Base-by-base conservation (phyloP, 2,113 vertebrate genomes). In the Heteronetta atricapilla region DNA sequence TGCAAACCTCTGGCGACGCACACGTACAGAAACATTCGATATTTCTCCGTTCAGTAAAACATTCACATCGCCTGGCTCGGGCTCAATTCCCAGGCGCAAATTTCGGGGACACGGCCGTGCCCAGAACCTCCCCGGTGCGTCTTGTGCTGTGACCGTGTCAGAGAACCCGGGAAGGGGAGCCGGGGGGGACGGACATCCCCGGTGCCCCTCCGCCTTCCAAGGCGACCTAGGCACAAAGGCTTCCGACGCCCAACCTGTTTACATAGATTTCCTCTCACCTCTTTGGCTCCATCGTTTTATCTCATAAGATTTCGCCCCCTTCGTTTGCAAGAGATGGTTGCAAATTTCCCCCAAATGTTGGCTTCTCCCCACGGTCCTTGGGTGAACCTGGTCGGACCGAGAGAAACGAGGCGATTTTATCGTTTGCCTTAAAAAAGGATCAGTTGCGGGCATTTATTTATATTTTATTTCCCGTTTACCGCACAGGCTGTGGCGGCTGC, bases 181-280 rank as follows among this genome's bases (percentile, higher is more conserved):
- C 10, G 26, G 74, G 60, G n/a, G 85, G 62, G 34, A 82, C 6
- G 40, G 90, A 53, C 55, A 67, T 10, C 70, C 63, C 63, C 70
- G 50, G 36, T 33, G 44, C 55, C 79, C 44, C 63, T 82, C 55
- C 50, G 44, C 88, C 88, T 82, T 82, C 75, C 63, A 8, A 66
- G 59, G 50, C 59, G 75, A 96, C 75, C 86, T 82, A 72, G 88
- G 59, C 90, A 94, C 93, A 89, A 96, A 95, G 85, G 62, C 78
- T 85, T 19, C 8, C 34, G 48, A 25, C 63, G 87, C 52, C 82
- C 78, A 91, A 38, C 26, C 53, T 64, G 4, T 89, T 85, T 58
- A 19, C 59, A 60, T 70, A 64, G 34, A 62, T 75, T 14, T 3
- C 5, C 13, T 67, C 31, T 8, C 11, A 13, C 8, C 33, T 11